Evolutionary conservation across 92 coral and sea anemone genomes (phyloP), one percentile per base, ranked within the genome.

Genomic region (Actinostola sp.): DNA sequence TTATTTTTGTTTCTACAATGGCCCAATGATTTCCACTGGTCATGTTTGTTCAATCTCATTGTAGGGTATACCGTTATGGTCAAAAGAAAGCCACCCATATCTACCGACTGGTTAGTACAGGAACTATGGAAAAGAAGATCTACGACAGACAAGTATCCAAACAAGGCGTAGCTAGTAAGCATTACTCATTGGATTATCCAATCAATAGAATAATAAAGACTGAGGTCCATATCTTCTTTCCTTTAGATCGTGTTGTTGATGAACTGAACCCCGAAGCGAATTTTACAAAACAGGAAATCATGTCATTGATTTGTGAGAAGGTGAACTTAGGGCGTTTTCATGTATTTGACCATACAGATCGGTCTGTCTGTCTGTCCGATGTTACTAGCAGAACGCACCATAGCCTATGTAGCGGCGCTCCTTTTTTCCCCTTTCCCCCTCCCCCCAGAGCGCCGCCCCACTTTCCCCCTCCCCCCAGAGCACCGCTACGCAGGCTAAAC

Each of bases 211-310:
- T n/a, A n/a, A n/a, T n/a, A n/a, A n/a, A n/a, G n/a, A n/a, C n/a
- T n/a, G n/a, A n/a, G n/a, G n/a, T n/a, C n/a, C n/a, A n/a, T n/a
- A n/a, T 35, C 19, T 34, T 19, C 38, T 31, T 19, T 61, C 8
- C 2, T 32, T 1, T 68, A 94, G 98, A 94, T 77, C 97, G 98
- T 61, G 93, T 94, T 16, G 97, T 94, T 2, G 98, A 94, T 71
- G 98, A 94, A 61, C 87, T 94, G 6, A 94, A 94, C 78, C 98
- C 98, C 0, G 95, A 94, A 63, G 98, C 98, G 12, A 94, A 91
- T 48, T 88, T 94, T 66, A 85, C 95, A 35, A 94, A 94, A 60
- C 97, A 88, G 73, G 98, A 94, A 81, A 92, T 91, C 43, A 94
- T 92, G 98, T 79, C 87, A 1, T 65, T 94, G 31, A 88, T 94